Evolutionary conservation across 1,140 invertebrate genomes (phyloP).

Genomic region (Pinna nobilis): DNA sequence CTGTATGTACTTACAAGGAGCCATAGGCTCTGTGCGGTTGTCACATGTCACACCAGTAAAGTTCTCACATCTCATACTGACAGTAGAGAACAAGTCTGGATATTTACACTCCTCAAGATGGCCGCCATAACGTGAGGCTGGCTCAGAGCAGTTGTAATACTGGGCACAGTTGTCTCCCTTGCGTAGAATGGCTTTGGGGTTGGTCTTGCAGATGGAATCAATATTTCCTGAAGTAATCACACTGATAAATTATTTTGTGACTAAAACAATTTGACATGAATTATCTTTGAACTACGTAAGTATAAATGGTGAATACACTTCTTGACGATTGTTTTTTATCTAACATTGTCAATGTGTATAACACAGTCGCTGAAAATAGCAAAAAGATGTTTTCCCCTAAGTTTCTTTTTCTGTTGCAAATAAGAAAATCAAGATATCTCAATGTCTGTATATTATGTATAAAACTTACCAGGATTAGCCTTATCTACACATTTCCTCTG

Average conservation of each 20-base stretch:
- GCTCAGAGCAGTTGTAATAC: slow-evolving; percentile 57
- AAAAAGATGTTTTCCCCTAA: too few species aligned
- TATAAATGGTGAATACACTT: too few species aligned
- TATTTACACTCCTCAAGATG: slow-evolving; percentile 58
- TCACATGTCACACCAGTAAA: slow-evolving; percentile 56
- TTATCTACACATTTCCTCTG: slow-evolving; percentile 34
- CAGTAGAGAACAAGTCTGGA: slow-evolving; percentile 52
- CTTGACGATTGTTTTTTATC: too few species aligned
- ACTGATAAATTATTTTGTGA: too few species aligned
- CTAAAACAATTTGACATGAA: too few species aligned
- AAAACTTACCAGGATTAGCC: slow-evolving; percentile 21
- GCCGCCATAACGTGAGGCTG: slow-evolving; percentile 32
- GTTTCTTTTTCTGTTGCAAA: too few species aligned
- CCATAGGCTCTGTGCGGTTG: slow-evolving; percentile 53
- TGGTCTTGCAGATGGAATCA: slow-evolving; percentile 29
- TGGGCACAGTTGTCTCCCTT: slow-evolving; percentile 52
- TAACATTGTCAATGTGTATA: too few species aligned
- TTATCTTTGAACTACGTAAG: too few species aligned
- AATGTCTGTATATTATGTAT: too few species aligned
- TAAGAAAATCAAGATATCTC: too few species aligned
- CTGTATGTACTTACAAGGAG: slow-evolving; percentile 69
- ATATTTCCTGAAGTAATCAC: slow-evolving; percentile 17
- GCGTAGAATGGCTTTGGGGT: slow-evolving; percentile 22
- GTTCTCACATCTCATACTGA: slow-evolving; percentile 45
- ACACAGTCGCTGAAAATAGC: too few species aligned